These are phyloP conservation scores for Sialis lutaria DNA, from an alignment of 2,888 invertebrate genomes.

Conservation along the genomic window DNA sequence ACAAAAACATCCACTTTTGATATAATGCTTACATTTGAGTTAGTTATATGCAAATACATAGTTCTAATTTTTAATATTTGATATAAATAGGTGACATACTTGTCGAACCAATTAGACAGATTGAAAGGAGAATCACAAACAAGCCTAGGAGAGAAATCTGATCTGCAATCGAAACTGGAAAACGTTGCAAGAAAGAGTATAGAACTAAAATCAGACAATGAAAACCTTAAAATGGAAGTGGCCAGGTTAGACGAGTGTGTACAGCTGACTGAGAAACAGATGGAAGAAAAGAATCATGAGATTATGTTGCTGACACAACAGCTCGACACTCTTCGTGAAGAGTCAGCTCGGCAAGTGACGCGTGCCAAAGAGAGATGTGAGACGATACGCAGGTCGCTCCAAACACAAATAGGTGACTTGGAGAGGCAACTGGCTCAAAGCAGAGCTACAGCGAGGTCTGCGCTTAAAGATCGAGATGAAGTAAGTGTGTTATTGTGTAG, in stretches of 20 bases:
- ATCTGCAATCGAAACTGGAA: too few relatives aligned
- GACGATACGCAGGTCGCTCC: slow-evolving; percentile 40
- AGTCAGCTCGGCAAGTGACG: slow-evolving; percentile 45
- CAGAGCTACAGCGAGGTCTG: slow-evolving; percentile 41
- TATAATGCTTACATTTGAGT: too few relatives aligned
- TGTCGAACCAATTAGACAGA: too few relatives aligned
- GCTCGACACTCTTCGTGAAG: slow-evolving; percentile 46
- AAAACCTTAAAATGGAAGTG: slow-evolving; percentile 23
- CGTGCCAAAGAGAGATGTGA: slow-evolving; percentile 49
- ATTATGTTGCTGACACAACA: slow-evolving; percentile 44
- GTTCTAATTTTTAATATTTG: too few relatives aligned
- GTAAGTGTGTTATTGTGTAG: slow-evolving; percentile 14
- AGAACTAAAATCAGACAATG: too few relatives aligned
- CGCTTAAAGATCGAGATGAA: slow-evolving; percentile 51
- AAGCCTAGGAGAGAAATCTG: too few relatives aligned
- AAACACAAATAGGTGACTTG: slow-evolving; percentile 45
- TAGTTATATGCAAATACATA: too few relatives aligned
- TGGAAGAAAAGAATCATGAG: slow-evolving; percentile 51
- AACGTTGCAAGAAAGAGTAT: too few relatives aligned
- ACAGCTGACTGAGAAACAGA: slow-evolving; percentile 36
- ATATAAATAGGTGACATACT: too few relatives aligned
- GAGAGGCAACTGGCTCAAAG: slow-evolving; percentile 47
- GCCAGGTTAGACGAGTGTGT: slow-evolving; percentile 38
- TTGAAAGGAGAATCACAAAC: too few relatives aligned
- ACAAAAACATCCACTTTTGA: too few relatives aligned